Conservation (phyloP, 2,888 invertebrate species). For the Apantesis nais region DNA sequence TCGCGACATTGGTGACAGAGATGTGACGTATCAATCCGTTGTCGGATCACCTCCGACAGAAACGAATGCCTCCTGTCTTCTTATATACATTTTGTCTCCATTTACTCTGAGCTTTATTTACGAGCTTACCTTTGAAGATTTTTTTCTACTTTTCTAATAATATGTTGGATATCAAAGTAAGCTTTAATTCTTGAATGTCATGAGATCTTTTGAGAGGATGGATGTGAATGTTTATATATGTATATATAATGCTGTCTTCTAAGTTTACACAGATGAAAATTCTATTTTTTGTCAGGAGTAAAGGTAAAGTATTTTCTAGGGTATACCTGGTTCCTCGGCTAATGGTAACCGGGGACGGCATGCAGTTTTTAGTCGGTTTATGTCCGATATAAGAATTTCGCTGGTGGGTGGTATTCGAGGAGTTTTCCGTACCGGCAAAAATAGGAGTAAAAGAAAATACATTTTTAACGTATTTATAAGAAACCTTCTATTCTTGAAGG, state of each 20-base stretch:
- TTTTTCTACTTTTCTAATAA: conserved; percentile 13
- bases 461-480: no score
- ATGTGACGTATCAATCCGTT: conserved; percentile 54
- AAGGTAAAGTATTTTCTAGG: no score
- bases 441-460: no score
- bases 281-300: no score
- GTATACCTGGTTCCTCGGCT: no score
- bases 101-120: conserved; percentile 43
- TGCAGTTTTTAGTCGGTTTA: no score
- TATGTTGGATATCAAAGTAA: neutral
- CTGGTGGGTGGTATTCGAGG: no score
- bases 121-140: conserved; percentile 28
- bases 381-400: no score
- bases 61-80: conserved; percentile 41
- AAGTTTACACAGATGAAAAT: no score
- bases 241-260: neutral
- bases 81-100: conserved; percentile 43
- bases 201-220: neutral
- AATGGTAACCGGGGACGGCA: no score
- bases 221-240: neutral
- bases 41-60: conserved; percentile 48
- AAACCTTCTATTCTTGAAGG: no score
- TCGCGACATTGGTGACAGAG: conserved; percentile 15
- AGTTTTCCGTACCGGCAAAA: no score
- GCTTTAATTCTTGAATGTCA: neutral